Conservation (phyloP, 2,113 vertebrate genomes). For the Elephantulus edwardii region DNA sequence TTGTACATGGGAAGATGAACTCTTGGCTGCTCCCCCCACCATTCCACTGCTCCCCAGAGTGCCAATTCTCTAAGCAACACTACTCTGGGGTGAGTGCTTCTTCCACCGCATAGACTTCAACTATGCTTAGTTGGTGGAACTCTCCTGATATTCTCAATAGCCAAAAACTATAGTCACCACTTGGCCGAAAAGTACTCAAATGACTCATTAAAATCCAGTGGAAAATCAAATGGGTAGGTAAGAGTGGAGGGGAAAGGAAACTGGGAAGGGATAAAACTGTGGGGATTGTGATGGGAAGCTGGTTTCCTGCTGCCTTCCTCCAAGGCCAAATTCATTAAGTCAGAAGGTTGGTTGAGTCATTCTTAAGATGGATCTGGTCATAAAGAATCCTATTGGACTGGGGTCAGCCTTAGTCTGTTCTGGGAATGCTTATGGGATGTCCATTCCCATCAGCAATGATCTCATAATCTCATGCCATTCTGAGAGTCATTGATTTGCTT, state of each 20-base stretch:
- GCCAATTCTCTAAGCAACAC: neutral
- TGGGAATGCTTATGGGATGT: neutral
- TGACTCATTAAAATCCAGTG: neutral
- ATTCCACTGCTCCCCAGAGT: neutral
- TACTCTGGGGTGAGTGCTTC: neutral
- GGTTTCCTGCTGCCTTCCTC: constrained; percentile 1
- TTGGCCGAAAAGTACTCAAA: neutral
- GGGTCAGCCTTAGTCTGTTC: neutral
- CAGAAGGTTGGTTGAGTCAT: constrained; percentile 30
- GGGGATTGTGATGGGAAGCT: neutral
- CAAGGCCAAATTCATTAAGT: neutral
- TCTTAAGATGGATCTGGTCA: neutral
- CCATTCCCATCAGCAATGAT: neutral
- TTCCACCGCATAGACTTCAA: neutral
- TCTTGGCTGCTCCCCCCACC: neutral
- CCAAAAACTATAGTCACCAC: neutral
- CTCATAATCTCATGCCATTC: constrained; percentile 21
- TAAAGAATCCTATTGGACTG: neutral
- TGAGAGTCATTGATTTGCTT: constrained; percentile 36
- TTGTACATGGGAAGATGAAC: neutral
- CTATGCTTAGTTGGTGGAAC: neutral
- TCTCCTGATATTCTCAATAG: neutral
- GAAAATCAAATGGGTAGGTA: neutral
- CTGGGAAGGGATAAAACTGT: neutral
- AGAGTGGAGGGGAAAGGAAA: neutral